Conservation (phyloP, 2,888 invertebrate genomes). For the Rhorus exstirpatorius region DNA sequence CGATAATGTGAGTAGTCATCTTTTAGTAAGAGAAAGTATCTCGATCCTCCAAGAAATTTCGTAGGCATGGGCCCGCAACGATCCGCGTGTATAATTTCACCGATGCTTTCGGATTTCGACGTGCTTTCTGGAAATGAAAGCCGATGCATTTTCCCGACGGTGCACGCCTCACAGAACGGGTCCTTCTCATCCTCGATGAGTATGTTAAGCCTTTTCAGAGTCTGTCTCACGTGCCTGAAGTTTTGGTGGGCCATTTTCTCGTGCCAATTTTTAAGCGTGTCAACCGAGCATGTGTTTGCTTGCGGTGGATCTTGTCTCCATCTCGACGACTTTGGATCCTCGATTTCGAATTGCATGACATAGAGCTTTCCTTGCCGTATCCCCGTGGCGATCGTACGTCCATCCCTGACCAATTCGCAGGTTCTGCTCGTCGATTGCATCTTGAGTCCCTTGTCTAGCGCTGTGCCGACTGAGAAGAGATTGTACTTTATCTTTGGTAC, state of each 20-base stretch:
- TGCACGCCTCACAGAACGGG: conserved; percentile 70
- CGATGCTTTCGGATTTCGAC: no score
- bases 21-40: no score
- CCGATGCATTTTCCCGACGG: conserved; percentile 57
- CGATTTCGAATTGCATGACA: background rate
- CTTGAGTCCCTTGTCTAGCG: no score
- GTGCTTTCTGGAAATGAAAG: no score
- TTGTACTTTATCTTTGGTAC: conserved; percentile 59
- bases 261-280: conserved; percentile 71
- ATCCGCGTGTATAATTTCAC: no score
- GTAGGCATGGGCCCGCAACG: no score
- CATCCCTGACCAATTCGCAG: conserved; percentile 35
- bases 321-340: background rate
- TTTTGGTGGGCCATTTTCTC: conserved; percentile 73
- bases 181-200: conserved; percentile 44
- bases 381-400: conserved; percentile 44
- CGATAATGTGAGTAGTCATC: no score
- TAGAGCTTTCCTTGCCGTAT: conserved; percentile 46
- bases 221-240: conserved; percentile 66
- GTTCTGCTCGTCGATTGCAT: conserved; percentile 46
- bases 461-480: no score
- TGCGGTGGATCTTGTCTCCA: background rate
- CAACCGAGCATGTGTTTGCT: conserved; percentile 1
- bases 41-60: no score
- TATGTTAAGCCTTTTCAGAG: conserved; percentile 65